Evolutionary conservation across 2,888 invertebrate species (phyloP).

Genomic region (Brassicogethes aeneus): DNA sequence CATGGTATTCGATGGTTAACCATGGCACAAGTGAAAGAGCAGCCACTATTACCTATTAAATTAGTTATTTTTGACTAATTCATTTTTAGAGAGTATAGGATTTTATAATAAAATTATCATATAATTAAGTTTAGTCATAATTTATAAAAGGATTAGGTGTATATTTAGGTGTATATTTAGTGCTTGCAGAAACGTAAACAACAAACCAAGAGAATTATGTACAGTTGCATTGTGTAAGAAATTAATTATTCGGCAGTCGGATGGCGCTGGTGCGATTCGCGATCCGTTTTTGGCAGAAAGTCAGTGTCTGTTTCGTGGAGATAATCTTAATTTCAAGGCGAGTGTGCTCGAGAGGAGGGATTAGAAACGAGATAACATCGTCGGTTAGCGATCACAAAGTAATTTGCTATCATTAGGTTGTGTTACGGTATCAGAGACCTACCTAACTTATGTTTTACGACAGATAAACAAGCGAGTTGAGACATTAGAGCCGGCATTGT

Average conservation of each 20-base stretch:
- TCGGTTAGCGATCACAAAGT: conserved; percentile 23
- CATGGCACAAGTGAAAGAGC: too few species aligned
- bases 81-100: too few species aligned
- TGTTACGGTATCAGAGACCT: conserved; percentile 23
- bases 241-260: conserved; percentile 4
- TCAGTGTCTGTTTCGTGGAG: neutral
- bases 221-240: neutral
- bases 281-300: neutral
- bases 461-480: conserved; percentile 24
- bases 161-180: too few species aligned
- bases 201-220: too few species aligned
- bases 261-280: neutral
- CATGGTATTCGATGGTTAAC: too few species aligned
- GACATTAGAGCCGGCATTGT: conserved; percentile 14
- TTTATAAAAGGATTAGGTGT: too few species aligned
- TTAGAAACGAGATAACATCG: conserved; percentile 21
- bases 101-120: too few species aligned
- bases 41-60: too few species aligned
- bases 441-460: conserved; percentile 30
- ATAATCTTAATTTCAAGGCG: conserved; percentile 1
- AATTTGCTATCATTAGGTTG: conserved; percentile 33
- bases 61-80: too few species aligned
- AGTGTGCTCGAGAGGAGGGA: conserved; percentile 15
- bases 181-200: too few species aligned
- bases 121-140: too few species aligned